Evolutionary conservation across 1,140 invertebrate genomes (phyloP), one percentile per base, ranked within the genome.

Genomic region (Sarcophaga bullata): DNA sequence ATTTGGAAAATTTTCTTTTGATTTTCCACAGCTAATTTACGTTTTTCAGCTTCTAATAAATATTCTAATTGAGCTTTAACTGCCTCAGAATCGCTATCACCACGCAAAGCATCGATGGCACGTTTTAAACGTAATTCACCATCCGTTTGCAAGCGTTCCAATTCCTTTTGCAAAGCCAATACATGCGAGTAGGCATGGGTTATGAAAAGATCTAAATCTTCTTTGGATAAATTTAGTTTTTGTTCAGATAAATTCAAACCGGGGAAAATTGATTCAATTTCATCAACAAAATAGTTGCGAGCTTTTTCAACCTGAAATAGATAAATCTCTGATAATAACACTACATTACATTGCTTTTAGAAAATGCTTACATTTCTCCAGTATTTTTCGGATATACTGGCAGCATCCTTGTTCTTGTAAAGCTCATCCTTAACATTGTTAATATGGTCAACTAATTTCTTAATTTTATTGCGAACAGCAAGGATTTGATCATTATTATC

Each of bases 261-360:
- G 0, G 95, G 95, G 86, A 95, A 95, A 8, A 96, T 87, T 78
- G 93, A 93, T 87, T 94, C 92, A 54, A 96, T 90, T 89, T 96
- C 95, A 15, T 95, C 93, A 81, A 94, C 91, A 84, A 95, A 96
- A 84, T 93, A 92, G 82, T 92, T 92, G 2, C 95, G 91, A 6
- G 95, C 94, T n/a, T 91, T 86, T 84, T 94, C 93, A 17, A 95
- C 92, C 84, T 85, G 54, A 10, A 72, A 81, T 19, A 8, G 54
- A 80, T 50, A 58, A 10, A 52, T 6, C 8, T n/a, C 58, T 47
- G 75, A 11, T 72, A 19, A 72, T 72, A 2, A 37, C 25, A 37
- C 4, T 37, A 37, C 25, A 37, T 37, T 37, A 37, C 1, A 37
- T 37, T 37, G 1, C 25, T 37, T 37, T 72, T 3, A 19, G 19